Base-by-base conservation (phyloP, 2,888 invertebrate species). In the Megaustenia siamemsis region DNA sequence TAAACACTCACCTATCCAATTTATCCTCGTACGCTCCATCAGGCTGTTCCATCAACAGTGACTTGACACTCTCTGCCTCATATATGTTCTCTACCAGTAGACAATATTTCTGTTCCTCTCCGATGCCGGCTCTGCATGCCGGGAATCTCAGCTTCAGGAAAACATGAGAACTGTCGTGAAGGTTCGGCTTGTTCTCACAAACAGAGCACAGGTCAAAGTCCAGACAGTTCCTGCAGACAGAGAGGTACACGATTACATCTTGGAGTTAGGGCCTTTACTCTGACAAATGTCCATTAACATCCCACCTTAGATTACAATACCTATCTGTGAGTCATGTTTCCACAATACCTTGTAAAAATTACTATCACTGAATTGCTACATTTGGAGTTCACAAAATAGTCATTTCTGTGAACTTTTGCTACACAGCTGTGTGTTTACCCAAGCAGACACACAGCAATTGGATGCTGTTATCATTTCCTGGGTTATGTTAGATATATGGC, bases 201-300 rank as follows among this genome's bases (percentile, higher is more conserved):
- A 89, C 82, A 83, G 92, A 92, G 89, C 94, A 94, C 75, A 94
- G 89, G 87, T 94, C 94, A 88, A 91, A 94, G 86, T 94, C 93
- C 10, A 88, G 82, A 88, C 94, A 94, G 86, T 93, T 93, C 3
- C 93, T 94, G 89, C 12, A 76, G 56, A 38, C 38, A 38, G 66
- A 15, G 28, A n/a, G 18, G 38, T 38, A 78, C 24, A 8, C n/a
- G 32, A 28, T n/a, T n/a, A n/a, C n/a, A n/a, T n/a, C n/a, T n/a
- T n/a, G n/a, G n/a, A n/a, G n/a, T n/a, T n/a, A n/a, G n/a, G n/a
- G n/a, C n/a, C n/a, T n/a, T n/a, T n/a, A n/a, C n/a, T n/a, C n/a
- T n/a, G n/a, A n/a, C n/a, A n/a, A n/a, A n/a, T n/a, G n/a, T n/a
- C n/a, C n/a, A n/a, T n/a, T n/a, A n/a, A n/a, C n/a, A n/a, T n/a